Conservation (phyloP, 2,113 vertebrate species). For the Serinus canaria region DNA sequence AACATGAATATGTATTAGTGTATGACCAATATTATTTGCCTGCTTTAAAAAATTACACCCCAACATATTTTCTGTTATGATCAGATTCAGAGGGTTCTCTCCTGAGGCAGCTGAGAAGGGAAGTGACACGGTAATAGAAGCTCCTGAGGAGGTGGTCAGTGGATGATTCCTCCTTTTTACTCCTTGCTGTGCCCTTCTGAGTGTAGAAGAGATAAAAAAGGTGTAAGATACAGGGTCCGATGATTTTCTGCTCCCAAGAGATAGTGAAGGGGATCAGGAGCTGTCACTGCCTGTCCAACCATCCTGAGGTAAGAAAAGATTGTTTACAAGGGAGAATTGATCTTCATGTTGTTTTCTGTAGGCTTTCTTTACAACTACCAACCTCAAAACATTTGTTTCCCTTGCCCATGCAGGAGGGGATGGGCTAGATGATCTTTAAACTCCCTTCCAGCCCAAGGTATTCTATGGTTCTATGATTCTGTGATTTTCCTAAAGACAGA, state of each 20-base stretch:
- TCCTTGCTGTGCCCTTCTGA: background rate
- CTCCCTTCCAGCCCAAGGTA: background rate
- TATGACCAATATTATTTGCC: background rate
- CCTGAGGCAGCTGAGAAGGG: background rate
- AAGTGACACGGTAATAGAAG: background rate
- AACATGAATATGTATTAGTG: background rate
- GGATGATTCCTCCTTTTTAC: background rate
- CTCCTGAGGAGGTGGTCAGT: background rate
- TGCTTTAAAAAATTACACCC: background rate
- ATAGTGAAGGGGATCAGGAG: background rate
- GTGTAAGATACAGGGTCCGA: background rate
- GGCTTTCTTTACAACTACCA: background rate
- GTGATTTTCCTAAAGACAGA: background rate
- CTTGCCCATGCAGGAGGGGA: background rate
- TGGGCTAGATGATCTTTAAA: background rate
- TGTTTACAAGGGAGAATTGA: background rate
- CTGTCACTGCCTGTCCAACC: background rate
- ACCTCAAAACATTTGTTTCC: background rate
- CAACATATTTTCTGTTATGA: background rate
- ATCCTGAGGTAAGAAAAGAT: background rate
- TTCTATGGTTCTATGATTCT: background rate
- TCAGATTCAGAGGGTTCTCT: background rate
- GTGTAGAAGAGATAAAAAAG: background rate
- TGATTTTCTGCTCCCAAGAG: background rate
- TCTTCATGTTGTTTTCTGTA: background rate